Evolutionary conservation across 2,113 vertebrate species (phyloP), one percentile per base, ranked within the genome.

Genomic region (Daubentonia madagascariensis): DNA sequence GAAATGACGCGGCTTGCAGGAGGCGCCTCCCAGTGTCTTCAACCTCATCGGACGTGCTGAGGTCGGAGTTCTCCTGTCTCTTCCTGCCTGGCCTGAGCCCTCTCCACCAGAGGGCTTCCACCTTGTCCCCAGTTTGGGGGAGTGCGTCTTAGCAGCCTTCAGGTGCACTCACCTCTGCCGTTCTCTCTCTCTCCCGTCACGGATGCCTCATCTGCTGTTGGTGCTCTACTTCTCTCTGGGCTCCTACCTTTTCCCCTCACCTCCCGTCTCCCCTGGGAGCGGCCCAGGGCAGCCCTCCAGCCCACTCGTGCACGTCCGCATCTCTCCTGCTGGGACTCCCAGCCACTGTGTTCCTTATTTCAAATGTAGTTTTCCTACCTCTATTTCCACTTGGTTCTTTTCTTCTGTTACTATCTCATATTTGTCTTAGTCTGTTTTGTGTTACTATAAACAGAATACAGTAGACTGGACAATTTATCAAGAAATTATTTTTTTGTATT

Each of bases 291-390:
- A 4, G 40, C 13, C 91, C 75, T 48, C 48, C n/a, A 81, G 30
- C 28, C 3, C 18, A 23, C 3, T 18, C 20, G 22, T 0, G 6
- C 13, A 1, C 57, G 73, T 23, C 20, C 25, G 78, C 43, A 1
- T n/a, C 37, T 50, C 10, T 20, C 52, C 79, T 16, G 10, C 43
- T 9, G 37, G 9, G 13, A 59, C 32, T 20, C 22, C 32, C 14
- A 6, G 2, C 40, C 22, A 1, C 6, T 0, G 14, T 22, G 61
- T 7, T 50, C 87, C 67, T 91, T 45, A 16, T 20, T 76, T 84
- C 57, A 68, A 68, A 25, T 5, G 37, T 12, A 30, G 59, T 16
- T 5, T 10, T 3, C 79, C 52, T 13, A 17, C 32, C 81, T 6
- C 5, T 17, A 3, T 22, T 35, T 25, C 90, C 28, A 18, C 43